Conservation (phyloP, 2,113 vertebrate species). For the Lepidothrix coronata region DNA sequence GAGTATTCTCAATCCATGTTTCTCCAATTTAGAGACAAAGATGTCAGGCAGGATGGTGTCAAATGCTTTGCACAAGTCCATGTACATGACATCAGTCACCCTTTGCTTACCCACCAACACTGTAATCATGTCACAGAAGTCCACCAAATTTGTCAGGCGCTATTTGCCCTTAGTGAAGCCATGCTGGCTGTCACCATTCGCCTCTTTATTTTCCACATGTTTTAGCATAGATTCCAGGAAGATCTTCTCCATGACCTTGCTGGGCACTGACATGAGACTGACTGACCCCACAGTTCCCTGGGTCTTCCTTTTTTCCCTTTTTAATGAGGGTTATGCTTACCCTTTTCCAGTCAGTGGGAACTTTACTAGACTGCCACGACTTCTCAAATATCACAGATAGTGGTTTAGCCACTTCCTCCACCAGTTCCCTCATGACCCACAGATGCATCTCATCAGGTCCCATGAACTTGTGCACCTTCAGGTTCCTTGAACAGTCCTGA, state of each 20-base stretch:
- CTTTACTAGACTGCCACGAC: neutral
- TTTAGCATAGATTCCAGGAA: neutral
- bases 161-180: neutral
- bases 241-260: neutral
- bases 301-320: neutral
- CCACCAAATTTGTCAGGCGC: neutral
- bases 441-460: neutral
- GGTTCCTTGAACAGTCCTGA: neutral
- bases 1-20: neutral
- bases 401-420: neutral
- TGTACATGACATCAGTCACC: neutral
- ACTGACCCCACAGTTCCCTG: neutral
- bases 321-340: neutral
- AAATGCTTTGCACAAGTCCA: neutral
- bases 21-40: neutral
- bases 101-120: neutral
- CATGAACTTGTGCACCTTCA: neutral
- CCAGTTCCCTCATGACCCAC: neutral
- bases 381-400: neutral
- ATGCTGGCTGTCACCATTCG: neutral
- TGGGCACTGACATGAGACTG: neutral
- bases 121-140: neutral
- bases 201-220: neutral
- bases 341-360: neutral
- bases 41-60: neutral